phyloP scores from a whole-genome alignment of 2,113 vertebrate species.

The Seriola aureovittata region DNA sequence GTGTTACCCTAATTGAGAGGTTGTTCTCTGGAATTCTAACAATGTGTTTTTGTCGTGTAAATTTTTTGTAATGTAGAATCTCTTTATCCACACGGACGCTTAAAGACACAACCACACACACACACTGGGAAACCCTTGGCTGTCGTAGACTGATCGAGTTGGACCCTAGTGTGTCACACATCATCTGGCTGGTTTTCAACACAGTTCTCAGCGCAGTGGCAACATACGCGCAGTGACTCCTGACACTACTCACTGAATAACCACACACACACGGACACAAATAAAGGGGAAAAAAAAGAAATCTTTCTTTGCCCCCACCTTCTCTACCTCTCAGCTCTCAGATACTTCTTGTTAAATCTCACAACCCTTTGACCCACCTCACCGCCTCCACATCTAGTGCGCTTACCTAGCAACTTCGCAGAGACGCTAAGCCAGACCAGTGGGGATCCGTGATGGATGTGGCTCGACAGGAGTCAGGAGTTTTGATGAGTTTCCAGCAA shows the following conservation, averaged over 20 bases:
- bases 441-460: constrained; percentile 56
- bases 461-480: constrained; percentile 43
- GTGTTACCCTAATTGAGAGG: neutral
- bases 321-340: constrained; percentile 28
- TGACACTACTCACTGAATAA: constrained; percentile 12
- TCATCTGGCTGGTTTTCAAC: constrained; percentile 25
- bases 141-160: neutral
- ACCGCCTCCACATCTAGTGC: constrained; percentile 4
- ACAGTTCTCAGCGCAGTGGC: constrained; percentile 12
- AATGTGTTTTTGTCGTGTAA: neutral
- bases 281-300: neutral
- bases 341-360: constrained; percentile 50
- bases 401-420: constrained; percentile 25
- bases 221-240: constrained; percentile 15
- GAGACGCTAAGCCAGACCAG: constrained; percentile 27
- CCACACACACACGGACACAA: constrained; percentile 15
- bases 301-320: constrained; percentile 18
- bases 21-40: no score
- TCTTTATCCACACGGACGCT: neutral
- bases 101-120: neutral
- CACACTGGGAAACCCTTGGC: neutral
- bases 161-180: neutral
- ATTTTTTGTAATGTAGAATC: neutral
- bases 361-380: constrained; percentile 43
- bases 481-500: constrained; percentile 63